Evolutionary conservation across 2,113 vertebrate species (phyloP).

Genomic region (Glaucidium brasilianum): DNA sequence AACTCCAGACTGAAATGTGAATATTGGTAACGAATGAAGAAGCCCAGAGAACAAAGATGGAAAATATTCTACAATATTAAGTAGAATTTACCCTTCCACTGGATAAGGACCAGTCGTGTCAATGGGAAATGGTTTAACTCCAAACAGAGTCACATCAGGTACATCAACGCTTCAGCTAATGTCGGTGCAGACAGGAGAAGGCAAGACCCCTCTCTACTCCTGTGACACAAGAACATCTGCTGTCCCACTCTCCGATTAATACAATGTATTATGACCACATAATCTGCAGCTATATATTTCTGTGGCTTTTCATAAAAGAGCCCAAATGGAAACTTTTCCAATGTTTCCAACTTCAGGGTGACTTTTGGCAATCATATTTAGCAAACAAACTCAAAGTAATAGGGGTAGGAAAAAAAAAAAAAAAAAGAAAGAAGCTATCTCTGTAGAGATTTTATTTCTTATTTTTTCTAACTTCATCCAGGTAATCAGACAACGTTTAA

Average conservation of each 20-base stretch:
- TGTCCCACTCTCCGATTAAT: background rate
- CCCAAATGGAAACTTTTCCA: background rate
- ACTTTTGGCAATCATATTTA: background rate
- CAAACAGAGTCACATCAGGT: background rate
- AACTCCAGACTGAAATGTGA: background rate
- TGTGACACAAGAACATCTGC: rapidly evolving
- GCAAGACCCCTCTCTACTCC: background rate
- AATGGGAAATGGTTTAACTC: rapidly evolving
- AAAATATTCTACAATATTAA: background rate
- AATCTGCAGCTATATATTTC: background rate
- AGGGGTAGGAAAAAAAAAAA: too few relatives aligned
- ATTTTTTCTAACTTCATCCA: background rate
- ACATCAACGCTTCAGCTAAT: rapidly evolving
- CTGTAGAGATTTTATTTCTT: background rate
- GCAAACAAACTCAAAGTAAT: background rate
- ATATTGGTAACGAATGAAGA: background rate
- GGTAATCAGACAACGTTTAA: background rate
- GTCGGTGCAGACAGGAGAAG: background rate
- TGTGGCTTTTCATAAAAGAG: background rate
- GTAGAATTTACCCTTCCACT: background rate
- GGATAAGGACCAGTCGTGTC: background rate
- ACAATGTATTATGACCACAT: too few relatives aligned
- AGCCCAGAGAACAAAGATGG: background rate
- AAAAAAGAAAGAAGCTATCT: rapidly evolving
- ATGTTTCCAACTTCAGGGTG: background rate